Evolutionary conservation across 2,797 vertebrate species (phyloP).

Genomic region (Sandelia bainsii): DNA sequence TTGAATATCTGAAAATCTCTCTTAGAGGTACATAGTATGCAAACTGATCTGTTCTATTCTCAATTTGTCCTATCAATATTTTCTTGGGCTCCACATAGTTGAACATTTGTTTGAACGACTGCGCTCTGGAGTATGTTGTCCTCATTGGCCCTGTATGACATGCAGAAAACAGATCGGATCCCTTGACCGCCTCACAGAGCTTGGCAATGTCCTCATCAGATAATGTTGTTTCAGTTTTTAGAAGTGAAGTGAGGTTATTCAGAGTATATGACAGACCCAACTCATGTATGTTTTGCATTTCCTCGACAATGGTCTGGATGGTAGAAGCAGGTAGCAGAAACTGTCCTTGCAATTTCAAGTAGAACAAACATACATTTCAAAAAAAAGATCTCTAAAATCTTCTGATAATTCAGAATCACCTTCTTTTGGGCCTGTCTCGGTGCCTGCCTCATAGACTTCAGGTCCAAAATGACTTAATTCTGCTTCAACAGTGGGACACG

Average conservation of each 20-base stretch:
- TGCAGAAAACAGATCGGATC: constrained; percentile 21
- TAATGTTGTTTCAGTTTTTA: constrained; percentile 14
- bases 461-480: neutral
- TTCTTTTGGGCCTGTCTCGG: too few species aligned
- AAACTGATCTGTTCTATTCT: constrained; percentile 38
- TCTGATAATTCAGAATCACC: neutral
- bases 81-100: constrained; percentile 34
- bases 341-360: constrained; percentile 56
- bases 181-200: constrained; percentile 11
- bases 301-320: constrained; percentile 60
- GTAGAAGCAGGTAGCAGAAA: constrained; percentile 49
- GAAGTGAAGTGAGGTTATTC: neutral
- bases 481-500: neutral
- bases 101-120: constrained; percentile 29
- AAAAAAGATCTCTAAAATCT: constrained; percentile 32
- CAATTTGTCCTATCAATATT: constrained; percentile 24
- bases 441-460: neutral
- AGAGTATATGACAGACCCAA: constrained; percentile 49
- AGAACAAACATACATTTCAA: constrained; percentile 44
- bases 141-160: constrained; percentile 31
- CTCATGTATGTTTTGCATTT: constrained; percentile 58
- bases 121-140: constrained; percentile 31
- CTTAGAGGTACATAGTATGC: constrained; percentile 25
- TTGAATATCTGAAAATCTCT: constrained; percentile 28
- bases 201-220: constrained; percentile 30